Evolutionary conservation across 1,140 invertebrate species (phyloP).

Genomic region (Heliconius congener): DNA sequence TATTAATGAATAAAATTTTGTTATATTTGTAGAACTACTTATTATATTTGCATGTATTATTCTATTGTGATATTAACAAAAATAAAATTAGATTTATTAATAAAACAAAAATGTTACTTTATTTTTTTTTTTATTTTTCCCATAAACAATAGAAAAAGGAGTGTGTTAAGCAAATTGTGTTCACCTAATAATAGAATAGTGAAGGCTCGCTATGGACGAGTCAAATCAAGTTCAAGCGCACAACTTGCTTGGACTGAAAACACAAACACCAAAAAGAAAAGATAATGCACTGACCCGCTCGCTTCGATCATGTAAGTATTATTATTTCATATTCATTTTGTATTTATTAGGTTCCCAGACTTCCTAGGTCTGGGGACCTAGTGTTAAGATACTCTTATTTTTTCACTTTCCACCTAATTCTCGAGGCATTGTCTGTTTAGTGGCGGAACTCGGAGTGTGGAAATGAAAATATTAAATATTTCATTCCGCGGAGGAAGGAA

Average conservation of each 20-base stretch:
- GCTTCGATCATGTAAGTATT: constrained; percentile 2
- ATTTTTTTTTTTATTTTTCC: background rate
- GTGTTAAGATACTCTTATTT: too few species aligned
- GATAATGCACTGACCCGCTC: constrained; percentile 59
- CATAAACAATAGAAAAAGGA: background rate
- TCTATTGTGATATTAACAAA: background rate
- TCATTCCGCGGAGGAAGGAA: too few species aligned
- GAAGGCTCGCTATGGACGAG: constrained; percentile 37
- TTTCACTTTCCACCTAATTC: too few species aligned
- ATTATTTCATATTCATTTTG: background rate
- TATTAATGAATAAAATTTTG: background rate
- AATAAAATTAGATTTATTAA: background rate
- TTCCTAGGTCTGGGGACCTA: too few species aligned
- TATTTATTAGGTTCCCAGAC: too few species aligned
- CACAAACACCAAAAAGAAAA: constrained; percentile 44
- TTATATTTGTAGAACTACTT: too few species aligned
- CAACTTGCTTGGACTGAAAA: constrained; percentile 66
- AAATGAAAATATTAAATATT: too few species aligned
- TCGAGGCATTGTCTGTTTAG: too few species aligned
- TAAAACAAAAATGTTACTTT: background rate
- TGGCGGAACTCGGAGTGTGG: too few species aligned
- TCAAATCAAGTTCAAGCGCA: constrained; percentile 63
- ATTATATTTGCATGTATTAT: too few species aligned
- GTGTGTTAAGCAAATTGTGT: background rate
- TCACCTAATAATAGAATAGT: background rate